Evolutionary conservation across 2,113 vertebrate genomes (phyloP).

Genomic region (Varanus salvator): DNA sequence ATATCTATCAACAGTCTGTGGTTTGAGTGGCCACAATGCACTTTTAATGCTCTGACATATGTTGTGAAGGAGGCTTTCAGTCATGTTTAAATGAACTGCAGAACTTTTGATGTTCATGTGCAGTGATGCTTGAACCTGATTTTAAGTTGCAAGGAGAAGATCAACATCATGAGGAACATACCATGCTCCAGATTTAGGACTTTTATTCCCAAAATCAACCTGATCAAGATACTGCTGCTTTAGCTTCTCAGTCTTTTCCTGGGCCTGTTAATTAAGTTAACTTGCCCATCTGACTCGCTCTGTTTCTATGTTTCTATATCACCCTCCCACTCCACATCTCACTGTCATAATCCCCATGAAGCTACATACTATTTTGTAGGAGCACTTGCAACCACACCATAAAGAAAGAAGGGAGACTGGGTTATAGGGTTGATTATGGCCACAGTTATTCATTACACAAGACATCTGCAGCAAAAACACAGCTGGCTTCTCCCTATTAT

Average conservation of each 20-base stretch:
- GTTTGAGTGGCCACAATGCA: not conserved
- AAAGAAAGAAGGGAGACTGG: too few species aligned
- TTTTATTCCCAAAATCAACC: not conserved
- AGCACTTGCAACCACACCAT: not conserved
- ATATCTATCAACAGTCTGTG: constrained; percentile 10
- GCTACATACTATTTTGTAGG: not conserved
- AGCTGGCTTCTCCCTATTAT: too few species aligned
- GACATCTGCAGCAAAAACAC: too few species aligned
- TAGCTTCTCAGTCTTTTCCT: constrained; percentile 23
- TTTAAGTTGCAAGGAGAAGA: constrained; percentile 13
- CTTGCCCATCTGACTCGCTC: too few species aligned
- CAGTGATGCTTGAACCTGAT: not conserved
- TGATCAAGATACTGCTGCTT: constrained; percentile 5
- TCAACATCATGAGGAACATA: constrained; percentile 8
- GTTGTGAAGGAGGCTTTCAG: not conserved
- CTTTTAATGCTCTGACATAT: not conserved
- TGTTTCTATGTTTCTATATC: too few species aligned
- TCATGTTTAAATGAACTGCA: not conserved
- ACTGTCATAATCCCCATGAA: not conserved
- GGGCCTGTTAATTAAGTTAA: not conserved
- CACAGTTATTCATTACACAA: too few species aligned
- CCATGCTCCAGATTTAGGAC: not conserved
- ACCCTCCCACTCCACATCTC: not conserved
- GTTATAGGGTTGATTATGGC: too few species aligned
- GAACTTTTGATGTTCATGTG: not conserved